Evolutionary conservation across 1,140 invertebrate species (phyloP), one percentile per base, ranked within the genome.

Genomic region (Drosophila guanche): DNA sequence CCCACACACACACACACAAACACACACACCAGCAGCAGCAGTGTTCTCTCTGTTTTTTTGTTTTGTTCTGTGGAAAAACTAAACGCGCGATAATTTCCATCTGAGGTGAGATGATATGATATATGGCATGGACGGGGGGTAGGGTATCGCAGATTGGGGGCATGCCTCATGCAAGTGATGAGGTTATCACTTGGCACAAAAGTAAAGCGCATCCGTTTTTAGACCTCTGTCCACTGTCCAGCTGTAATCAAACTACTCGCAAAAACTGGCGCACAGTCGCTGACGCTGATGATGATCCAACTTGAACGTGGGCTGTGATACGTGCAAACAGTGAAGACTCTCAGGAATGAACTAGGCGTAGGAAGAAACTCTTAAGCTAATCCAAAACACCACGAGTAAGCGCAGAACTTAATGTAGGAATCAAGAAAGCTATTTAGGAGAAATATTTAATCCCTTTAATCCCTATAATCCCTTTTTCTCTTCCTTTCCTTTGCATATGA

Each of bases 181-280:
- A 88, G 81, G 81, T 81, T 85, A 86, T 81, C 81, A 85, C 81
- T 85, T 76, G 68, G 73, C 73, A 80, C 55, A 76, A 78, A 84
- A 79, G 58, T 63, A 84, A 85, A 81, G 77, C 81, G 81, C 81
- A 86, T 86, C 81, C 81, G 81, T 86, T 88, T 86, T 86, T 81
- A 60, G 73, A 86, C n/a, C 33, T 14, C 12, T 29, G 56, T 55
- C 58, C 33, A 43, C 20, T 43, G 62, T 51, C 43, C 50, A 37
- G 12, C 46, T 41, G 61, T 85, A 85, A 85, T 85, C 81, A 85
- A 86, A 88, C 83, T 88, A 88, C 33, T 37, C 33, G 33, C 7
- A 12, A 86, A 86, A 86, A 86, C 81, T 85, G 81, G 78, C 77
- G 77, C 81, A 37, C 33, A 85, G 73, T 43, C 69, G 25, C 48